phyloP scores from a whole-genome alignment of 2,113 vertebrate species.

The Hippocampus barbouri region DNA sequence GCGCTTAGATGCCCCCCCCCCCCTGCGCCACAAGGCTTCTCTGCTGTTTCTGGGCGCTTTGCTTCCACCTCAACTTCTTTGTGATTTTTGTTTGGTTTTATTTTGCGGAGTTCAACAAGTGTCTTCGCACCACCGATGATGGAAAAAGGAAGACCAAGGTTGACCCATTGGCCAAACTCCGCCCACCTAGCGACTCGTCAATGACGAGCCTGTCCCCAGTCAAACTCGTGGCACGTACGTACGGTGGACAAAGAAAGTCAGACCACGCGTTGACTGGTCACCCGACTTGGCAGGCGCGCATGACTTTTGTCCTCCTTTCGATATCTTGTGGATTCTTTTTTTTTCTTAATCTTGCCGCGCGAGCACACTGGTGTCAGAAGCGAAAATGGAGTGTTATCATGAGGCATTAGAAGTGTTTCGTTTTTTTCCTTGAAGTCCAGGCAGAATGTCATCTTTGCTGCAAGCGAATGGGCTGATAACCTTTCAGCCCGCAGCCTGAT shows the following conservation, averaged over 20 bases:
- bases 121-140: too few relatives aligned
- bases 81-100: neutral
- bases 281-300: too few relatives aligned
- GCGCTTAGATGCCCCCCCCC: neutral
- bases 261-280: too few relatives aligned
- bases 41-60: neutral
- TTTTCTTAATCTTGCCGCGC: neutral
- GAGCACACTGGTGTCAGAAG: neutral
- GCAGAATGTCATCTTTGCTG: conserved; percentile 26
- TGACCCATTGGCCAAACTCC: too few relatives aligned
- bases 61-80: neutral
- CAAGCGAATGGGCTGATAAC: conserved; percentile 47
- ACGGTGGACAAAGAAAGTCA: too few relatives aligned
- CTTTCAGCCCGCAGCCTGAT: conserved; percentile 29
- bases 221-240: too few relatives aligned
- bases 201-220: too few relatives aligned
- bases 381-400: conserved; percentile 22
- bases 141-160: too few relatives aligned
- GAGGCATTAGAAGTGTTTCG: conserved; percentile 27
- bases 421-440: conserved; percentile 24
- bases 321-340: neutral
- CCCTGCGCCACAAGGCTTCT: too few relatives aligned
- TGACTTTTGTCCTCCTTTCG: neutral
- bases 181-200: too few relatives aligned
- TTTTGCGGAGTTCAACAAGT: neutral